These are phyloP conservation scores for Heliocidaris tuberculata DNA, from an alignment of 35 echinoderm and acorn worm species.

Conservation along the genomic window DNA sequence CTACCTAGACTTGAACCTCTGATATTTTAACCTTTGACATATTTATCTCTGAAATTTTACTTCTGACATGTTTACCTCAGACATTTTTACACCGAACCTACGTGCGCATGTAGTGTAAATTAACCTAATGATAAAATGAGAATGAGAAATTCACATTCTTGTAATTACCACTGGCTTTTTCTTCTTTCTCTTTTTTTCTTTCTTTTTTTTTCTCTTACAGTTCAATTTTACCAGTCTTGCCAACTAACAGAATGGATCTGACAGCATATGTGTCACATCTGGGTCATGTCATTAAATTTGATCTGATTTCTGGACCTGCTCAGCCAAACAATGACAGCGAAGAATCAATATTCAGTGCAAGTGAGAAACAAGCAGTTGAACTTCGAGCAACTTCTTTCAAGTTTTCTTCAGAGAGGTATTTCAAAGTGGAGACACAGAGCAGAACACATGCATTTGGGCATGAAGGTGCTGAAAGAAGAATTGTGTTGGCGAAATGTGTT, in stretches of 20 bases:
- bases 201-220: background rate
- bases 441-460: background rate
- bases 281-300: slow-evolving; percentile 20
- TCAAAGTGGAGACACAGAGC: background rate
- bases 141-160: no score
- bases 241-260: background rate
- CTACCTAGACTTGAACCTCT: no score
- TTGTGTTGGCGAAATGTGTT: background rate
- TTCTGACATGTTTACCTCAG: no score
- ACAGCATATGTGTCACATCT: background rate
- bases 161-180: background rate
- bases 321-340: background rate
- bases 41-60: no score
- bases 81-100: no score
- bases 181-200: background rate
- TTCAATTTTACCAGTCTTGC: background rate
- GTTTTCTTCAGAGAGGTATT: background rate
- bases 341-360: background rate
- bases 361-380: background rate
- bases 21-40: no score
- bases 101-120: no score
- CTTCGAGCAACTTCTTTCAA: background rate
- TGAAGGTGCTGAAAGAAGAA: background rate
- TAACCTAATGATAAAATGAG: no score
- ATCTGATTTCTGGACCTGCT: background rate